These are phyloP conservation scores for Drosophila melanogaster DNA, from an alignment of 1,140 invertebrate species.

Conservation along the genomic window Release_6_plus_ISO1_MT NC_004354.4:1939501-1940000, in stretches of 20 bases:
- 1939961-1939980: neutral
- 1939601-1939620: neutral
- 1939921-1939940: constrained; percentile 64
- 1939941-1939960: constrained; percentile 55
- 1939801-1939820: constrained; percentile 21
- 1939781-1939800: constrained; percentile 13
- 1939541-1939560: constrained; percentile 15
- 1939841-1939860: constrained; percentile 51
- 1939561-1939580: constrained; percentile 23
- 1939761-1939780: constrained; percentile 8
- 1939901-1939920: constrained; percentile 43
- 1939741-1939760: constrained; percentile 22
- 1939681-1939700: constrained; percentile 65
- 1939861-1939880: constrained; percentile 64
- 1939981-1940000: constrained; percentile 11
- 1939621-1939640: neutral
- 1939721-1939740: constrained; percentile 24
- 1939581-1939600: constrained; percentile 32
- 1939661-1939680: constrained; percentile 28
- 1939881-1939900: constrained; percentile 46
- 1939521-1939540: constrained; percentile 16
- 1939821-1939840: constrained; percentile 71
- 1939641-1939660: neutral
- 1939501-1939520: neutral
- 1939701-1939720: constrained; percentile 46